Evolutionary conservation across 2,797 vertebrate species (phyloP), one percentile per base, ranked within the genome.

Genomic region (Cuniculus paca): DNA sequence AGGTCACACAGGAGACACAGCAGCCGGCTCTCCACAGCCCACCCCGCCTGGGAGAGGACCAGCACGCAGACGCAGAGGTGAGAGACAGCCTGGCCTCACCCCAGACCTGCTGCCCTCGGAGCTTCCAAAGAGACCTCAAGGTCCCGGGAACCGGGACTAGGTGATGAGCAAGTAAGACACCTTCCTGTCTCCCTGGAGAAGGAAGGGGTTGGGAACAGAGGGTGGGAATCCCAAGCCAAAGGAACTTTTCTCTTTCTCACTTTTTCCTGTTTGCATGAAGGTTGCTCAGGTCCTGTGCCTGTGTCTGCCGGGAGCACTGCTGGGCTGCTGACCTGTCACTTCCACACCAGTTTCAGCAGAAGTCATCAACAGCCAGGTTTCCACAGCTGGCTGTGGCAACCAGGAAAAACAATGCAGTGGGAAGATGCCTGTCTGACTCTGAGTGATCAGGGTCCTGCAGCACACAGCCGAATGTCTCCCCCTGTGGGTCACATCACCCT

Each of bases 41-140:
- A 20, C 0, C 16, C 24, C 1, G 56, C 22, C 12, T 2, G 20
- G 11, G 1, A 4, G 13, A 1, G 48, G 52, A 28, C 2, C n/a
- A 16, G 4, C 65, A 36, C 20, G 8, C n/a, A 26, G 16, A 7
- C 0, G 8, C n/a, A 42, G 28, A 34, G 17, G 16, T 3, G 54
- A 22, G 26, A 39, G 17, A 22, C 2, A 31, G 26, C 39, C 48
- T 36, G 58, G 36, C 48, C 19, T 58, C 19, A 16, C 34, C 7
- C 56, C 9, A 3, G 54, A 11, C 75, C 52, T 5, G 4, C 34
- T 50, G 26, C n/a, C 19, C 28, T 20, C 6, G 19, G 52, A 60
- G 75, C 34, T 63, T 13, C 2, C 6, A 2, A 22, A 24, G 36
- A 6, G 14, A 63, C 26, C 14, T 42, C 36, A 70, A 5, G 34